Base-by-base conservation (phyloP, 2,888 invertebrate species). In the Thereva nobilitata region DNA sequence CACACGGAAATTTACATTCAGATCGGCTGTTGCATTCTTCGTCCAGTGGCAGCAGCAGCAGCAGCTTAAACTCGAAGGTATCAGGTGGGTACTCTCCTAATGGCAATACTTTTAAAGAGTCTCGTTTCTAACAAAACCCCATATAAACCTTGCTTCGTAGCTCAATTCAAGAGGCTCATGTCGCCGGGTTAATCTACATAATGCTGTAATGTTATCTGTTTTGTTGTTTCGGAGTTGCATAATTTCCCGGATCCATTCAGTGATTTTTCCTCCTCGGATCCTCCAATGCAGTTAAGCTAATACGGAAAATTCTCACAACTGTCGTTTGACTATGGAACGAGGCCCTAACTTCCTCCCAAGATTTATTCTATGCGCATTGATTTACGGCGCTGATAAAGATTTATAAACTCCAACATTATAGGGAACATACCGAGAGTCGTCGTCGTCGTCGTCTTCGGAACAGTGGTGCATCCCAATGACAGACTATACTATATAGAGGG, bases 281-380 rank as follows among this genome's bases (percentile, higher is more conserved):
- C 53, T 41, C 9, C 7, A 34, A 53, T 55, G 37, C 37, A 10
- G 53, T 35, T 34, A 9, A 38, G 23, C 50, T 66, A 56, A 66
- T 66, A 55, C 59, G 66, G 66, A 66, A 66, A 66, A 66, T 66
- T 66, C 66, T 57, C 66, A 66, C 66, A 66, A 52, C 59, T 66
- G 66, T 59, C 66, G 56, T 56, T 66, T 56, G 38, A 35, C 44
- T 56, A 61, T 56, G 41, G 23, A 53, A 23, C 66, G 45, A 59
- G 57, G 52, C 66, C 57, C 50, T 52, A 57, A 59, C 54, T 67
- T 67, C 67, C 67, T 55, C 49, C 34, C 9, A 35, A 59, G 61
- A 64, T 67, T 69, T 69, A 69, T 69, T 69, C 54, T 44, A 55
- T 59, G 56, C 50, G 59, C 53, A 67, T 66, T 69, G 69, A 69